phyloP scores from a whole-genome alignment of 2,113 vertebrate species.

The Barnardius zonarius region DNA sequence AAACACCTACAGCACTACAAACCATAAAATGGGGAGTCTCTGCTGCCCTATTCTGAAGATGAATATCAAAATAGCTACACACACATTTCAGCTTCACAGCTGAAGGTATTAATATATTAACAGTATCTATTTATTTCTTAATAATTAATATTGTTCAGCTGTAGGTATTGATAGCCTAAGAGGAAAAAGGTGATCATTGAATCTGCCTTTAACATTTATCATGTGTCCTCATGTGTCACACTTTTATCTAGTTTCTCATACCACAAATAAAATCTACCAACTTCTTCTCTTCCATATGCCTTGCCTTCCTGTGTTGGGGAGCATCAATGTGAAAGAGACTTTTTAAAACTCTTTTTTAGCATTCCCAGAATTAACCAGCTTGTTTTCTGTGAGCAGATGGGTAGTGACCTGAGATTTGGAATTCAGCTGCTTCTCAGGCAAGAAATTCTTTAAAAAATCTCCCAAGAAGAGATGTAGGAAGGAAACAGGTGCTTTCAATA shows the following conservation, averaged over 20 bases:
- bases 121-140: neutral
- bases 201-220: neutral
- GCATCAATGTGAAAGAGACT: conserved; percentile 28
- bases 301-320: conserved; percentile 35
- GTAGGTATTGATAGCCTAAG: neutral
- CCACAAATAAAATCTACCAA: conserved; percentile 10
- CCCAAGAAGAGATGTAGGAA: conserved; percentile 30
- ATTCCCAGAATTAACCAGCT: conserved; percentile 45
- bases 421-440: conserved; percentile 35
- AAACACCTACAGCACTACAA: neutral
- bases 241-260: conserved; percentile 12
- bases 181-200: neutral
- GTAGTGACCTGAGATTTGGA: conserved; percentile 50
- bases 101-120: neutral
- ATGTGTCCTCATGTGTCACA: neutral
- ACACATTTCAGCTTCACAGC: neutral
- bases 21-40: neutral
- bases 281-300: conserved; percentile 22
- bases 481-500: conserved; percentile 27
- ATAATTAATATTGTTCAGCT: neutral
- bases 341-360: conserved; percentile 43
- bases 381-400: conserved; percentile 53
- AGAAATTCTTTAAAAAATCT: conserved; percentile 25
- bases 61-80: conserved; percentile 2
- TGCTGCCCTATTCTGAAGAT: neutral